Conservation (phyloP, 2,888 invertebrate species). For the Hirtodrosophila histrioides region DNA sequence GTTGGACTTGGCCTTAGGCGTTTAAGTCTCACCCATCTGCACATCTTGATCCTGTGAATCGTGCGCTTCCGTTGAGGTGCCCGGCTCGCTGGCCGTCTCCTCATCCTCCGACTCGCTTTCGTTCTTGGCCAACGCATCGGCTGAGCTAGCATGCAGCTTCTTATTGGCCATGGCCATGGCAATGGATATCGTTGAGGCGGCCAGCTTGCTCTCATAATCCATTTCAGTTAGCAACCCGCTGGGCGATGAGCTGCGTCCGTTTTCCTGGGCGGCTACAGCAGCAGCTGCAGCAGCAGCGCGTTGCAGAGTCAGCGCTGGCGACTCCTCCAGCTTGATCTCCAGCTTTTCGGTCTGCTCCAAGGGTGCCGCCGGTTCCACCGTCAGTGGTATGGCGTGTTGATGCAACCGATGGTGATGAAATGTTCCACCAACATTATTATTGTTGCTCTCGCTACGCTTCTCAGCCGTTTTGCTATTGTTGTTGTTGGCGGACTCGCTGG, state of each 20-base stretch:
- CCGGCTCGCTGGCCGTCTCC: slow-evolving; percentile 61
- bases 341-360: slow-evolving; percentile 81
- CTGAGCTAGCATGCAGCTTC: slow-evolving; percentile 22
- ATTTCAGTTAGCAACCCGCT: slow-evolving; percentile 65
- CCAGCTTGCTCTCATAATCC: slow-evolving; percentile 83
- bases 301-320: slow-evolving; percentile 76
- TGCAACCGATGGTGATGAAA: slow-evolving; percentile 69
- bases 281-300: slow-evolving; percentile 66
- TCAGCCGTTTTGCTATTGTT: slow-evolving; percentile 32
- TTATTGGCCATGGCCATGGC: slow-evolving; percentile 72
- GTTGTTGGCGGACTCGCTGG: slow-evolving; percentile 23
- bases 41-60: slow-evolving; percentile 63
- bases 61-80: slow-evolving; percentile 56
- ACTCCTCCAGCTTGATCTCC: slow-evolving; percentile 81
- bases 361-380: slow-evolving; percentile 81
- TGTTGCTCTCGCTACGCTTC: slow-evolving; percentile 54
- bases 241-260: slow-evolving; percentile 44
- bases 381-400: slow-evolving; percentile 80
- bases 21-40: slow-evolving; percentile 77
- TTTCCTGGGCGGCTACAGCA: slow-evolving; percentile 33
- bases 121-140: slow-evolving; percentile 19
- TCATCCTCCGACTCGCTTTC: slow-evolving; percentile 63
- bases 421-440: slow-evolving; percentile 34
- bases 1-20: slow-evolving; percentile 3
- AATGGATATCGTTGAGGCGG: slow-evolving; percentile 83